Evolutionary conservation across 1,140 invertebrate genomes (phyloP), one percentile per base, ranked within the genome.

Genomic region (Drosophila serrata): DNA sequence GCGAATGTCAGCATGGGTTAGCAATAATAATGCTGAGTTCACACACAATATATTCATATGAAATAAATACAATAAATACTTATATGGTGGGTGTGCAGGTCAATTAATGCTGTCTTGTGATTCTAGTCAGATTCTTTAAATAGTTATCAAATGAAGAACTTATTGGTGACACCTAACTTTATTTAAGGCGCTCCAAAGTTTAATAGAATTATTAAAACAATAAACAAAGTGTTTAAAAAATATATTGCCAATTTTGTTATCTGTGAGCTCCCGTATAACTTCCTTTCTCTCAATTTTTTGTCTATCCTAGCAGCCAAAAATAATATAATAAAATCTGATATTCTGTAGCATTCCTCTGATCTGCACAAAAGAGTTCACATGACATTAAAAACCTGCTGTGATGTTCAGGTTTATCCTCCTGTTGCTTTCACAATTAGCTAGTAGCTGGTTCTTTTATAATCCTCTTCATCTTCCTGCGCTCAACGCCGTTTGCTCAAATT

Each of bases 401-500:
- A 19, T 63, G 11, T 24, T 7, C 12, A n/a, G 11, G 19, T 24
- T 40, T 43, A 67, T 29, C 7, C 42, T 73, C 39, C 56, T 63
- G 37, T 69, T 84, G 42, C 46, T 58, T 51, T 46, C 68, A 61
- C 65, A 88, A 87, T 87, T 87, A 87, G 76, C 61, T 51, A 87
- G 75, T 64, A 59, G 49, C 48, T 69, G 67, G 59, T 56, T 77
- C 75, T 22, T 24, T n/a, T 37, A 6, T 84, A 46, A 46, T 46
- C 45, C 82, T 63, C 67, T 80, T 59, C 64, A 51, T 68, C 61
- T 67, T 49, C 29, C 74, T 53, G 27, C 51, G 63, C 59, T 61
- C 67, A 46, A 48, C 64, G 37, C 59, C 85, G 82, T 82, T 86
- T 82, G 75, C 65, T 45, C 84, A 64, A 60, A 88, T 87, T 88